Percentiles rank a stretch among this genome's conserved stretches.
Conservation (phyloP, 2,888 invertebrate species). For the Zele albiditarsus region DNA sequence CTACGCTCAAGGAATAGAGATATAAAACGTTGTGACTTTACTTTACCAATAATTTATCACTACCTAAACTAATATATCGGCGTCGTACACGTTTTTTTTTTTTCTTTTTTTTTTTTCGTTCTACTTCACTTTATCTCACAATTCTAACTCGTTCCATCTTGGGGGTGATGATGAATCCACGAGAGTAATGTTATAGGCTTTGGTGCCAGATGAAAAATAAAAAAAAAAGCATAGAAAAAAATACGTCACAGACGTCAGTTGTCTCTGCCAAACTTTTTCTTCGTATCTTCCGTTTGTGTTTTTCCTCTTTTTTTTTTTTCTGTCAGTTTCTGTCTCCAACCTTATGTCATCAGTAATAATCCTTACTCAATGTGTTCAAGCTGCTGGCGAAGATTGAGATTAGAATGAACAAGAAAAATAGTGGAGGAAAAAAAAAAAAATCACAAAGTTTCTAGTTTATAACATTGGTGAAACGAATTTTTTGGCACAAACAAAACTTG, state of each 20-base stretch:
- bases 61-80: background rate
- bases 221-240: background rate
- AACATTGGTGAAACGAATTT: background rate
- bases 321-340: background rate
- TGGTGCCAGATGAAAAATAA: background rate
- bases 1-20: background rate
- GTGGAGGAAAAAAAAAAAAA: background rate
- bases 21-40: background rate
- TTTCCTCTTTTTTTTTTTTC: background rate
- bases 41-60: background rate
- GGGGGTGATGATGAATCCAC: background rate
- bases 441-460: background rate
- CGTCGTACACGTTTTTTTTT: background rate
- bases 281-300: background rate
- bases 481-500: background rate
- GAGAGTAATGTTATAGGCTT: background rate
- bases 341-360: conserved; percentile 17
- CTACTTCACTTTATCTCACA: background rate
- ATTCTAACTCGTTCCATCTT: background rate
- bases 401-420: background rate
- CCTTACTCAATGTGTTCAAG: background rate
- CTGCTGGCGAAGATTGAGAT: background rate
- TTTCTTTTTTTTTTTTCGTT: background rate
- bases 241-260: background rate
- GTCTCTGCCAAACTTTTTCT: background rate